Base-by-base conservation (phyloP, 2,797 vertebrate genomes). In the Spinus olivaceus region DNA sequence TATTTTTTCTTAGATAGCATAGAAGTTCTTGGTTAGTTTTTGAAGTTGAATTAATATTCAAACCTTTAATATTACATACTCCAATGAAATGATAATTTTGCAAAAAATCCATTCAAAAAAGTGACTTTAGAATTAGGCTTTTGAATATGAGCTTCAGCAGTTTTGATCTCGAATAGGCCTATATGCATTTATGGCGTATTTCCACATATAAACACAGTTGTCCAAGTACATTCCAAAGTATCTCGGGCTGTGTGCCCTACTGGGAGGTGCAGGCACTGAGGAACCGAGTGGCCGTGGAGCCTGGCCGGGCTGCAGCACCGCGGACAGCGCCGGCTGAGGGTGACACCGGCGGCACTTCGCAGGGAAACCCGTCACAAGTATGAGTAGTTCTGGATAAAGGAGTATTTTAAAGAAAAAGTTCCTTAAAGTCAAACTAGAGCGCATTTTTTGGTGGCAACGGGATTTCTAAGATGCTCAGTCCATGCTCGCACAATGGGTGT, bases 291-390 rank as follows among this genome's bases (percentile, higher is more conserved):
- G 8, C 9, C 3, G 12, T 0, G 30, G 27, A 20, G 49, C 28
- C 24, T 1, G 27, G 12, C 28, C 1, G 17, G 0, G 17, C 33
- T 69, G 11, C 92, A 96, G 95, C 59, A 96, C 96, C 92, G 18
- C 2, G 93, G 95, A 93, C 91, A 96, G 94, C 85, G 16, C 64
- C 67, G 2, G 37, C 59, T 6, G 51, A 5, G 18, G 20, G 4
- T 0, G 4, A 1, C 56, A 0, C 32, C 0, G 39, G 15, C 32
- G 6, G 14, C 56, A 2, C 59, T 16, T 0, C 3, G 18, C 67
- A 5, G 86, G n/a, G 23, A 32, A 37, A 13, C 6, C 18, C 16
- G 24, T 18, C 0, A 1, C 37, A 1, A n/a, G 16, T 8, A 6
- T 0, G 18, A 32, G 21, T 6, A 4, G 0, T 2, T 81, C 42